Evolutionary conservation across 2,888 invertebrate species (phyloP), one percentile per base, ranked within the genome.

Genomic region (Diadromus collaris): DNA sequence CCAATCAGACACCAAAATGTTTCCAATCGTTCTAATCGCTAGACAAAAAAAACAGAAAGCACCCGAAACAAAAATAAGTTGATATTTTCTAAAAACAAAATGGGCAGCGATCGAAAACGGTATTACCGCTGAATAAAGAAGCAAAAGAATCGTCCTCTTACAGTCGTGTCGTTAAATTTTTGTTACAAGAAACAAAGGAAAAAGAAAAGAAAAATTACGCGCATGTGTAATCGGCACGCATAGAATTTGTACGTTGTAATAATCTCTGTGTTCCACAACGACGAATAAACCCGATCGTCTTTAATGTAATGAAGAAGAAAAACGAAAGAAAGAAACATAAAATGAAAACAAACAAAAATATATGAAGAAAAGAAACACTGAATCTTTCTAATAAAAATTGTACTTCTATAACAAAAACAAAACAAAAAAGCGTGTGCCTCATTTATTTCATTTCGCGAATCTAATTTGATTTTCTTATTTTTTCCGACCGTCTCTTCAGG

Each of bases 311-410:
- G 79, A 34, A 74, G 56, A 46, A 34, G 54, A 54, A 9, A 32
- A 34, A 67, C 64, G 32, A 54, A 19, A 46, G 19, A 58, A 34
- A 16, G 44, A 63, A 34, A 32, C n/a, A 19, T 29, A 44, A 60
- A 41, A 44, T 63, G 10, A 27, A 21, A 67, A 38, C 7, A 64
- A 9, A 19, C 10, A n/a, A n/a, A n/a, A n/a, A n/a, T n/a, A n/a
- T n/a, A 16, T 13, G 38, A 13, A 3, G 16, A 46, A 60, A 44
- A 34, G 67, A 44, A 68, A 21, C n/a, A 19, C 56, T 56, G 58
- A 79, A 78, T 79, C 79, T 84, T 86, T 83, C 82, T 77, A 88
- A 88, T 88, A 88, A 88, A 88, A 88, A 88, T 87, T 81, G 69
- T 86, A 86, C 87, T 79, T 85, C 68, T 85, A 82, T 79, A 87